These are phyloP conservation scores for Lemur catta DNA, from an alignment of 2,797 vertebrate species.

Conservation along the genomic window DNA sequence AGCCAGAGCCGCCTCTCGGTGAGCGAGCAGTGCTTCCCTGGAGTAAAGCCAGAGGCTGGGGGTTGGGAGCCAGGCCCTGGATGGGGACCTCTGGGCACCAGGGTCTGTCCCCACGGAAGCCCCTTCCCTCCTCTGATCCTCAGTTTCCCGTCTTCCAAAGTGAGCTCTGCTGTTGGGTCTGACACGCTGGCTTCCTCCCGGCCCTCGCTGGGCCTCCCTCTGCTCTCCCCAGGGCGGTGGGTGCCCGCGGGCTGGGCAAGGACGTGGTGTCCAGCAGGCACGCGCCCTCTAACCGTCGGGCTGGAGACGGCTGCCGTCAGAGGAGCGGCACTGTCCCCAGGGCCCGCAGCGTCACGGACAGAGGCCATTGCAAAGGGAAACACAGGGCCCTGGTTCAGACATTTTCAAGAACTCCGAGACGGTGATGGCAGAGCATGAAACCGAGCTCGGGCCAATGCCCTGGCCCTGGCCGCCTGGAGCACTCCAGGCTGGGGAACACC, in stretches of 20 bases:
- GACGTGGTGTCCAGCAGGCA: not conserved
- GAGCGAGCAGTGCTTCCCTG: too few species aligned
- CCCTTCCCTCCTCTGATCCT: not conserved
- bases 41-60: not conserved
- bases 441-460: rapidly evolving
- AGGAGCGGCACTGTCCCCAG: not conserved
- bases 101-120: not conserved
- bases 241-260: not conserved
- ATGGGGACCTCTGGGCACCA: not conserved
- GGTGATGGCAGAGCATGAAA: not conserved
- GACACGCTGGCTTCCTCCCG: too few species aligned
- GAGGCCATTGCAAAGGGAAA: not conserved
- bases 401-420: not conserved
- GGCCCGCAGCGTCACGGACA: not conserved
- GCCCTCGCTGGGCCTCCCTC: too few species aligned
- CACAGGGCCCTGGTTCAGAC: not conserved
- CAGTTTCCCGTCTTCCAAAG: not conserved
- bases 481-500: not conserved
- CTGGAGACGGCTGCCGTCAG: not conserved
- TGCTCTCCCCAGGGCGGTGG: rapidly evolving
- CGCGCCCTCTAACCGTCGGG: not conserved
- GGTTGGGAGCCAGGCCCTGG: rapidly evolving
- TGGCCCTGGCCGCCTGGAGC: not conserved
- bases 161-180: too few species aligned
- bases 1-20: not conserved